Percentiles rank a stretch among this genome's conserved stretches.
These are phyloP conservation scores for Brachionus rubens DNA, from an alignment of 1,140 invertebrate genomes.

Conservation along the genomic window DNA sequence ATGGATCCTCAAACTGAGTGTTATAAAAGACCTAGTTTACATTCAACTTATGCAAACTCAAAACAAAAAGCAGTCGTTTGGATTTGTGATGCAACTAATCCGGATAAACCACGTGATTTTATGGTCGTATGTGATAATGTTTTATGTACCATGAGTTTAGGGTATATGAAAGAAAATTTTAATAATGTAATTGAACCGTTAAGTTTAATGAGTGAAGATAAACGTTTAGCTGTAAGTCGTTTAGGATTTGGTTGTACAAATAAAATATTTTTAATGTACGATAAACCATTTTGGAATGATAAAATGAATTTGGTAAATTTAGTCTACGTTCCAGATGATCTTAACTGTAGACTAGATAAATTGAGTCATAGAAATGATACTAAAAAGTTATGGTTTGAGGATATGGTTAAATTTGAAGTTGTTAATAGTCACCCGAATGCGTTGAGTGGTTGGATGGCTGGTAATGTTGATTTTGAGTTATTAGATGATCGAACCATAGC, in stretches of 20 bases:
- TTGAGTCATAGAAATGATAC: conserved; percentile 23
- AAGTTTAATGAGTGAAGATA: not conserved
- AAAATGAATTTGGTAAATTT: conserved; percentile 4
- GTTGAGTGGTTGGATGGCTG: conserved; percentile 36
- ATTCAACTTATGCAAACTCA: not conserved
- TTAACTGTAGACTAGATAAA: conserved; percentile 25
- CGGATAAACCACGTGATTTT: conserved; percentile 6
- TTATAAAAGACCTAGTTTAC: conserved; percentile 7
- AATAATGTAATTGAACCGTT: conserved; percentile 23
- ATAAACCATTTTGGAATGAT: conserved; percentile 40
- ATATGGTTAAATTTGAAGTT: conserved; percentile 14
- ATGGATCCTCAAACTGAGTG: not conserved
- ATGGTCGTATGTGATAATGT: conserved; percentile 19
- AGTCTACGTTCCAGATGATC: conserved; percentile 15
- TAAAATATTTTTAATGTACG: conserved; percentile 39
- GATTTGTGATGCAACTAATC: conserved; percentile 16
- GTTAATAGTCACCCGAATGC: conserved; percentile 31
- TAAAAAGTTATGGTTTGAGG: conserved; percentile 36
- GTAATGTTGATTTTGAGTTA: conserved; percentile 37
- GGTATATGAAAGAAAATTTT: conserved; percentile 42
- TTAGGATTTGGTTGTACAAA: conserved; percentile 42
- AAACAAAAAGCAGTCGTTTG: conserved; percentile 13
- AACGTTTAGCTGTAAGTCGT: conserved; percentile 1
- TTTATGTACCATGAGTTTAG: conserved; percentile 32
- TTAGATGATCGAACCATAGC: conserved; percentile 18